Base-by-base conservation (phyloP, 2,797 vertebrate species). In the Spinibarbus caldwelli region DNA sequence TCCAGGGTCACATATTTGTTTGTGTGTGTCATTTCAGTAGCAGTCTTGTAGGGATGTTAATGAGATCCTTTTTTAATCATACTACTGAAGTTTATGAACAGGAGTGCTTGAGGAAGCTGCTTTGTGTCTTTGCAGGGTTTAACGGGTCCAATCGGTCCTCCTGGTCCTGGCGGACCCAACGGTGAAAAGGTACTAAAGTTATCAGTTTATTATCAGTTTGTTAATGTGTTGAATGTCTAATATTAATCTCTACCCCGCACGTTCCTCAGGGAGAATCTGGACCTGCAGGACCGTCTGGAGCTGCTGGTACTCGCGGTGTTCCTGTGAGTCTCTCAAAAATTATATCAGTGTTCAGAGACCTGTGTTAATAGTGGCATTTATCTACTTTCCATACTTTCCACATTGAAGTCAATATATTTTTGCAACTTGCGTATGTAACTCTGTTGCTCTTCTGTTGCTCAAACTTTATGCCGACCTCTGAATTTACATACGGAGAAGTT, bases 71-170 rank as follows among this genome's bases (percentile, higher is more conserved):
- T 34, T 36, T 68, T 9, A 36, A 31, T 21, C 7, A 5, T 15
- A 80, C 64, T 78, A 17, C 17, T 38, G 52, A 19, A 14, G 45
- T 36, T 47, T 19, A 34, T 64, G 31, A 75, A 36, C 38, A 34
- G 4, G 6, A 75, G 10, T 79, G 71, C 12, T 21, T 29, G 71
- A 47, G n/a, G 26, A 59, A 17, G 9, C 5, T 70, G 49, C 6
- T 31, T n/a, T 41, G 9, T 72, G 21, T 78, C 21, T 85, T 80
- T 41, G 45, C 85, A 99, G 98, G 98, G 98, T 93, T 94, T 99
- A 86, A 99, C 97, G 1, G 98, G 98, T 91, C 97, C 98, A 81
- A 97, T 99, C 0, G 98, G 98, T 1, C 98, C 98, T 75, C 95
- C 96, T 2, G 98, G 98, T 29, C 97, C 98, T 0, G 86, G 84